Evolutionary conservation across 2,888 invertebrate species (phyloP).

Genomic region (Barypeithes pellucidus): DNA sequence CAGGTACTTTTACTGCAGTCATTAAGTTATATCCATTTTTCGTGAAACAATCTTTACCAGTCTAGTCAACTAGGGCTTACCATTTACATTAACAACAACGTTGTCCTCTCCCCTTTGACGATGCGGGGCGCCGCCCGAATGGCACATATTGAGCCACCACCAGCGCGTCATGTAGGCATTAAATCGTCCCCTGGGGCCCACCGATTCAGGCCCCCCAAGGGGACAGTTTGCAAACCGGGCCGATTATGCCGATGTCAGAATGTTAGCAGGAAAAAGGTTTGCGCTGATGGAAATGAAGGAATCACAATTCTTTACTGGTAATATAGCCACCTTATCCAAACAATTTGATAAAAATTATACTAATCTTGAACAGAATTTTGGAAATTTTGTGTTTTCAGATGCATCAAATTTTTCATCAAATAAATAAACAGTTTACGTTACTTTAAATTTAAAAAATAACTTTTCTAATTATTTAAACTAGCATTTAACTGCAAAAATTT

Average conservation of each 20-base stretch:
- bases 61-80: slow-evolving; percentile 17
- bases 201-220: slow-evolving; percentile 62
- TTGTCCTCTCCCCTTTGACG: slow-evolving; percentile 31
- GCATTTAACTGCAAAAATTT: too few relatives aligned
- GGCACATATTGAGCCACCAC: slow-evolving; percentile 79
- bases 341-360: too few relatives aligned
- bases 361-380: too few relatives aligned
- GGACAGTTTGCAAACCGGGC: slow-evolving; percentile 14
- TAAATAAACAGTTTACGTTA: too few relatives aligned
- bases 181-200: slow-evolving; percentile 38
- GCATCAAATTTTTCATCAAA: too few relatives aligned
- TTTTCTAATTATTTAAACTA: too few relatives aligned
- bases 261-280: neutral
- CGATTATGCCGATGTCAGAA: neutral
- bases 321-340: too few relatives aligned
- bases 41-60: too few relatives aligned
- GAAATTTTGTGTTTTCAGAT: too few relatives aligned
- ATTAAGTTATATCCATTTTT: too few relatives aligned
- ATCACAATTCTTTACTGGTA: neutral
- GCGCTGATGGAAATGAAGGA: neutral
- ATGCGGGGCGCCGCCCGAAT: slow-evolving; percentile 67
- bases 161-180: slow-evolving; percentile 73
- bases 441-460: too few relatives aligned
- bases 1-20: too few relatives aligned
- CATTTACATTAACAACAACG: slow-evolving; percentile 42